phyloP scores from a whole-genome alignment of 2,113 vertebrate genomes.

The Merops nubicus region DNA sequence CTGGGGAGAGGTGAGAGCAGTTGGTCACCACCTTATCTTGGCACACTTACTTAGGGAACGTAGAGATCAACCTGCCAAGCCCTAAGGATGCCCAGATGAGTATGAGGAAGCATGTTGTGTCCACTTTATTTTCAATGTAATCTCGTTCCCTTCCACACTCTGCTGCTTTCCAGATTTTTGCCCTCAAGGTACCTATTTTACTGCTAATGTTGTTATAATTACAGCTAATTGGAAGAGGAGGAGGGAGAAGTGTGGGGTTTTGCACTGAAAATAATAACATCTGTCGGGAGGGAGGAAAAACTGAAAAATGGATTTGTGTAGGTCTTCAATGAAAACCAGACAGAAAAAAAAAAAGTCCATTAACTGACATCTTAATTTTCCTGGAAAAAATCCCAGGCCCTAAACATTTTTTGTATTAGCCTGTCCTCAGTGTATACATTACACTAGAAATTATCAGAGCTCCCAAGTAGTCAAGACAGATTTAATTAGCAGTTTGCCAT shows the following conservation, averaged over 20 bases:
- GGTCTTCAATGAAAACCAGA: not conserved
- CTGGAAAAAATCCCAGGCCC: not conserved
- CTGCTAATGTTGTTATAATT: conserved; percentile 49
- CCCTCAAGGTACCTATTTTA: conserved; percentile 25
- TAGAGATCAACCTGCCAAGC: not conserved
- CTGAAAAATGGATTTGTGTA: conserved; percentile 17
- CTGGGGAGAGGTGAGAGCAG: not conserved
- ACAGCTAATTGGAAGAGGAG: conserved; percentile 41
- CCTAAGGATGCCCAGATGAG: not conserved
- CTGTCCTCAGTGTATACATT: not conserved
- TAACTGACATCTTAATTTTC: conserved; percentile 21
- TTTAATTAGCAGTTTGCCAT: conserved; percentile 29
- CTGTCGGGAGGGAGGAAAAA: not conserved
- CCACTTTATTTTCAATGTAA: not conserved
- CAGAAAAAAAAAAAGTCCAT: not conserved
- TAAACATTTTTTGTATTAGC: not conserved
- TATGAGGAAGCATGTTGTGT: not conserved
- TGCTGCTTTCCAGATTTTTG: conserved; percentile 53
- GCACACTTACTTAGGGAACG: not conserved
- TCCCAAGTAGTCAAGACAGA: not conserved
- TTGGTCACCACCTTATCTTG: not conserved
- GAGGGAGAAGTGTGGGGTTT: not conserved
- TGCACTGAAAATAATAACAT: conserved; percentile 5
- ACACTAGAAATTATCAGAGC: not conserved
- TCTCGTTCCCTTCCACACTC: not conserved